These are phyloP conservation scores for Cyclargus thomasi DNA, from an alignment of 1,140 invertebrate genomes.

Conservation along the genomic window DNA sequence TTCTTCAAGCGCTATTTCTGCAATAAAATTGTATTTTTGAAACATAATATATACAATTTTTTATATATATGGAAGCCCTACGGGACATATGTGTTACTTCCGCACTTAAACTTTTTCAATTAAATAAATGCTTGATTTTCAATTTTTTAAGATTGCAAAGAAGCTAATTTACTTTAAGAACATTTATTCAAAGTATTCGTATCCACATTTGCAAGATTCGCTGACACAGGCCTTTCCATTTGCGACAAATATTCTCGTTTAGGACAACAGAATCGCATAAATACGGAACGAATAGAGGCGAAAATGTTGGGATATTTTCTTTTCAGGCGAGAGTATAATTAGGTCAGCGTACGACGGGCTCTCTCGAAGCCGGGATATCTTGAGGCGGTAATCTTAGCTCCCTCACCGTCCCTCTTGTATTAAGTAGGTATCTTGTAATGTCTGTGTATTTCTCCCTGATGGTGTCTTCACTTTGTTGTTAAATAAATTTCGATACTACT, in stretches of 20 bases:
- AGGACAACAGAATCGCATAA: background rate
- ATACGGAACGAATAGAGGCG: background rate
- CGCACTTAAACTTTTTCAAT: no score
- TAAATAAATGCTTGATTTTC: no score
- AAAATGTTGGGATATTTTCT: slow-evolving; percentile 10
- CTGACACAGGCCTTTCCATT: background rate
- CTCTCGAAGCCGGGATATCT: slow-evolving; percentile 1
- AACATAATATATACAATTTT: no score
- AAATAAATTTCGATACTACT: no score
- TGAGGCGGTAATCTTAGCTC: slow-evolving; percentile 9
- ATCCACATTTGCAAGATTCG: background rate
- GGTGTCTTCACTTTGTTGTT: background rate
- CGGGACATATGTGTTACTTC: no score
- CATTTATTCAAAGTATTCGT: background rate
- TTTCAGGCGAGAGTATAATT: slow-evolving; percentile 6
- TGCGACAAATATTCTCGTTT: background rate
- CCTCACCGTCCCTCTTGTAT: background rate
- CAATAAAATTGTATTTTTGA: no score
- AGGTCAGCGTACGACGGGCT: slow-evolving; percentile 6
- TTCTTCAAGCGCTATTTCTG: no score
- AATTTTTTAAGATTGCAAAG: no score
- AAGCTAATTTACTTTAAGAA: background rate
- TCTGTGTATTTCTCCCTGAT: background rate
- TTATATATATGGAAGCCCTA: no score
- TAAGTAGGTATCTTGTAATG: slow-evolving; percentile 7